Conservation (phyloP, 2,797 vertebrate species). For the Rhynchotus rufescens region DNA sequence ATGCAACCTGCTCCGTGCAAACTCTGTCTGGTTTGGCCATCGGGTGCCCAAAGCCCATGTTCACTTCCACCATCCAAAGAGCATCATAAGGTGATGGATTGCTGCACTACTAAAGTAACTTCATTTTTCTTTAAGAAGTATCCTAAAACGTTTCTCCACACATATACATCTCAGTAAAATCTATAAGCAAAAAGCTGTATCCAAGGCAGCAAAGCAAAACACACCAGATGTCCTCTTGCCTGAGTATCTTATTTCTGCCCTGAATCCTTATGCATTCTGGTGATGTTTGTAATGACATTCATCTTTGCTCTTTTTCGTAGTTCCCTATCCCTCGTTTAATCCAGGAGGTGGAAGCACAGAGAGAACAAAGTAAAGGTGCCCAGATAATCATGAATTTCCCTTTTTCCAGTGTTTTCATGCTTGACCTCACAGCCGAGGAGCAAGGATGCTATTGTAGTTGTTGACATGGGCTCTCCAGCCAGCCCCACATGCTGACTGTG, state of each 20-base stretch:
- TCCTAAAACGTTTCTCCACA: not conserved
- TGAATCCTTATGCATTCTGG: not conserved
- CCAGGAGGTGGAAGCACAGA: not conserved
- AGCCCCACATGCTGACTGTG: not conserved
- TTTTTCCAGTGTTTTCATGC: not conserved
- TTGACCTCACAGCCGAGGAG: not conserved
- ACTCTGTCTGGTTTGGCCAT: not conserved
- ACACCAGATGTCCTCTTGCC: not conserved
- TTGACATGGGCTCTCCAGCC: rapidly evolving
- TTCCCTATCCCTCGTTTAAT: not conserved
- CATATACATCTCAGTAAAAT: not conserved
- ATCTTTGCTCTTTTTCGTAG: not conserved
- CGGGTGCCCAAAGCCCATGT: not conserved
- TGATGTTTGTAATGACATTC: not conserved
- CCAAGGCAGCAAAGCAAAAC: not conserved
- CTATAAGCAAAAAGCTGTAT: not conserved
- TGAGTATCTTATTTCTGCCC: not conserved
- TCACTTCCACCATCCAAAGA: not conserved
- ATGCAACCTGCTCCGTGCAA: not conserved
- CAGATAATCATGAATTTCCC: not conserved
- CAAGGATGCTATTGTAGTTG: not conserved
- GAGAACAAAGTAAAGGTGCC: not conserved
- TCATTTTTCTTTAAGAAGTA: not conserved
- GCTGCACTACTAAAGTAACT: not conserved
- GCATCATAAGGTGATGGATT: not conserved